Evolutionary conservation across 1,140 invertebrate species (phyloP), one percentile per base, ranked within the genome.

Genomic region (Carcinoscorpius rotundicauda): DNA sequence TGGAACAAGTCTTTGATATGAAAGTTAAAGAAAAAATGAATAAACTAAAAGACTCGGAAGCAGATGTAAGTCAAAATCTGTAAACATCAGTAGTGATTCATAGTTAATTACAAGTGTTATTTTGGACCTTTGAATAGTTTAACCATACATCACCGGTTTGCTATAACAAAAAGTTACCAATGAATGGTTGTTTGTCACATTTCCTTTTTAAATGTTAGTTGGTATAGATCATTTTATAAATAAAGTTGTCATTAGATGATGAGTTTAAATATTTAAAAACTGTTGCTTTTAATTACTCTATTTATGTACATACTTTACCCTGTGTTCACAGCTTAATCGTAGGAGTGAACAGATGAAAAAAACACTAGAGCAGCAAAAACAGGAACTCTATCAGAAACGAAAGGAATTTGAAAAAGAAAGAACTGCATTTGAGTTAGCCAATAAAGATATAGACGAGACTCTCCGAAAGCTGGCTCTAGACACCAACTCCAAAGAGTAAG

Each of bases 1-100:
- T 95, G 88, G 90, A 98, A 77, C 92, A 97, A 80, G 90, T 93
- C 6, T 89, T 90, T 75, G 87, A 89, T 73, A 86, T 87, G 82
- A 91, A 89, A 77, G 93, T 95, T 4, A 86, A 88, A 69, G 91
- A 95, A 74, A 95, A 95, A 79, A 89, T 90, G 73, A 89, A 91
- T 72, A 95, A 95, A 76, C 78, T 97, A 58, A 91, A 91, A 76
- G 91, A 97, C 75, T 91, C 90, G 2, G 92, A 96, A 78, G 81
- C 86, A 66, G 93, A 97, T 76, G 86, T 87, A 77, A 83, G 81
- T 72, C 29, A 52, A 49, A 51, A 51, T 60, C 29, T 49, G 4
- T 4, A 51, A 49, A 49, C 9, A 48, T 10, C 48, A 51, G 53
- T 8, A 55, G n/a, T 9, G 53, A 9, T 55, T 55, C 8, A n/a